Evolutionary conservation across 1,140 invertebrate genomes (phyloP), one percentile per base, ranked within the genome.

Genomic region (Ips typographus): DNA sequence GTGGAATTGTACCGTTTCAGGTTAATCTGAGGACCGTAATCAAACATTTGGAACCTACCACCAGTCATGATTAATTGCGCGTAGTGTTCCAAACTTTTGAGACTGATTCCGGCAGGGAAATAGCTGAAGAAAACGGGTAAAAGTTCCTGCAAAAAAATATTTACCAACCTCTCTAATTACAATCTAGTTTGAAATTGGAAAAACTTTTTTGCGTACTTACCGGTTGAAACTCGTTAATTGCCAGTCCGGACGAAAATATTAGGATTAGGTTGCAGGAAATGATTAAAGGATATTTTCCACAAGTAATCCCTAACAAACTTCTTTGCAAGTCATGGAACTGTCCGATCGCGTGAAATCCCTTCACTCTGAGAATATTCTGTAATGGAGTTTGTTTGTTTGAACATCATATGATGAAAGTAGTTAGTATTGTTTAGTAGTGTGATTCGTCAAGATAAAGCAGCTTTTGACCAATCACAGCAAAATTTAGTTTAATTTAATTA

Each of bases 71-170:
- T 84, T 78, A 84, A 83, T 83, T 87, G 88, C 0, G 83, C 84
- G 70, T 84, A 90, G 78, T 91, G 89, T 7, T 89, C 76, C 1
- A 94, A 73, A 38, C 91, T 90, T 77, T 87, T 87, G 0, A 87
- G 86, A 1, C 91, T 93, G 0, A 92, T 86, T 38, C 91, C 91
- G 2, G 90, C 88, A 4, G 93, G 92, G 7, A 85, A 85, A 73
- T 93, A 90, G 22, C 83, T 82, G 38, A 91, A 77, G 73, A 93
- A 90, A 0, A 90, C 82, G 1, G 89, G 86, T 39, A 91, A 69
- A 37, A 89, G 74, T 55, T 84, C 85, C 81, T 84, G 40, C 56
- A 40, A 40, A 2, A 58, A 58, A 40, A 2, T 56, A 22, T 56
- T 37, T 56, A 56, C n/a, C n/a, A 6, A 7, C 1, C 38, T 22